These are phyloP conservation scores for Austrolebias charrua DNA, from an alignment of 2,797 vertebrate species.

Conservation along the genomic window DNA sequence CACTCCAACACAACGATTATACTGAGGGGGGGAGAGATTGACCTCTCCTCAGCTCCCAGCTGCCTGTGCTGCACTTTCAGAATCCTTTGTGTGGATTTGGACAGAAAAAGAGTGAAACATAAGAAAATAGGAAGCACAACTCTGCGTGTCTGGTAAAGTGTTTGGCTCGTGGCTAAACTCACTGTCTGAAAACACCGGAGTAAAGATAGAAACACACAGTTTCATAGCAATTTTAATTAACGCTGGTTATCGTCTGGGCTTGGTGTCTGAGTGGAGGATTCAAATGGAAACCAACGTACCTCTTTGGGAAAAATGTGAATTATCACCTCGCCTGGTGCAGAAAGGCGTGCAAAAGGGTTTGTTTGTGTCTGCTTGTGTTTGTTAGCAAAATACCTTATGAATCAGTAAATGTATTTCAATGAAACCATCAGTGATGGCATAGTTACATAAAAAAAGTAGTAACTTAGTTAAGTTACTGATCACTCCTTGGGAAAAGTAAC, in stretches of 20 bases:
- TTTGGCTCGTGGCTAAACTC: neutral
- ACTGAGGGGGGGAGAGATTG: slow-evolving; percentile 55
- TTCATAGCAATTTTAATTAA: neutral
- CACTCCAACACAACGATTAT: slow-evolving; percentile 70
- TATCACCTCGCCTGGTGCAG: too few relatives aligned
- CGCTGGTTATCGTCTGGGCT: neutral
- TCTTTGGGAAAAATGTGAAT: too few relatives aligned
- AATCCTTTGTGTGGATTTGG: slow-evolving; percentile 45
- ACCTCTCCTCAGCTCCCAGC: slow-evolving; percentile 66
- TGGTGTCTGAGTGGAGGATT: too few relatives aligned
- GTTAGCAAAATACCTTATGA: too few relatives aligned
- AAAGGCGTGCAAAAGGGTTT: too few relatives aligned
- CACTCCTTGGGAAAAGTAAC: too few relatives aligned
- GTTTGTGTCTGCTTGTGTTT: too few relatives aligned
- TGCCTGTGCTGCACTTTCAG: slow-evolving; percentile 49
- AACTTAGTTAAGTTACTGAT: too few relatives aligned
- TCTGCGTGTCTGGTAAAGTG: neutral
- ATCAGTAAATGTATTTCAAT: too few relatives aligned
- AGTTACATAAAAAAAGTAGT: too few relatives aligned
- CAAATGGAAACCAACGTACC: too few relatives aligned
- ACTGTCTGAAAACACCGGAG: neutral
- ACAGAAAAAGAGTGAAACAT: slow-evolving; percentile 13
- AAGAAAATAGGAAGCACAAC: slow-evolving; percentile 9
- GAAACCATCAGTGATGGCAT: too few relatives aligned
- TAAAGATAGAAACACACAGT: neutral